phyloP scores from a whole-genome alignment of 2,888 invertebrate genomes.

The Acleris emargana region DNA sequence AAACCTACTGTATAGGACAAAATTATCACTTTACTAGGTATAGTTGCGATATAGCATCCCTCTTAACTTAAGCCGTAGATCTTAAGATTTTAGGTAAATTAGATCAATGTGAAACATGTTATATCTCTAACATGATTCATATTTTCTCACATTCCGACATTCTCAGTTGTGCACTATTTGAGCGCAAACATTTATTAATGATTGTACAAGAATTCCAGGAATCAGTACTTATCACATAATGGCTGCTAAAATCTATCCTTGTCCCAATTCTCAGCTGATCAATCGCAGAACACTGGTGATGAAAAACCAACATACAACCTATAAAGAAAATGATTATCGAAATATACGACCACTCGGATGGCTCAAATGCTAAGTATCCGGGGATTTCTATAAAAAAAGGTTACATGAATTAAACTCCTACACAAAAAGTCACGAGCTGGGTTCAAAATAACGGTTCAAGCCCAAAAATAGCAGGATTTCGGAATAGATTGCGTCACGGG shows the following conservation, averaged over 20 bases:
- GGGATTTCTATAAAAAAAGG: conserved; percentile 18
- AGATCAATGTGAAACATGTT: neutral
- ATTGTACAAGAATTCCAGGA: conserved; percentile 21
- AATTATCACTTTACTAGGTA: too few relatives aligned
- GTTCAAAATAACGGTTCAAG: conserved; percentile 65
- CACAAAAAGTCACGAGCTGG: conserved; percentile 47
- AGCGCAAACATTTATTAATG: conserved; percentile 18
- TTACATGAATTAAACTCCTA: conserved; percentile 50
- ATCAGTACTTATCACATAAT: conserved; percentile 32
- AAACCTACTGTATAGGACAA: too few relatives aligned
- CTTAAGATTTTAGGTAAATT: neutral
- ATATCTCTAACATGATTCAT: neutral
- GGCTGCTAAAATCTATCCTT: conserved; percentile 45
- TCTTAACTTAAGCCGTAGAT: too few relatives aligned
- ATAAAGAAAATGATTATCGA: conserved; percentile 7
- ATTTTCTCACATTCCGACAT: conserved; percentile 21
- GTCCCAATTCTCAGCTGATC: conserved; percentile 52
- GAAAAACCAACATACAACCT: conserved; percentile 1
- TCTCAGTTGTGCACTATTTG: conserved; percentile 18
- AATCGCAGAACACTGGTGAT: conserved; percentile 45
- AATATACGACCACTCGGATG: conserved; percentile 16
- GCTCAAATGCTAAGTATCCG: conserved; percentile 13
- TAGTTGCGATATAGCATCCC: too few relatives aligned
- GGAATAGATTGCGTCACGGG: conserved; percentile 68
- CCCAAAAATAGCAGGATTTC: conserved; percentile 70